Conservation (phyloP, 2,797 vertebrate genomes). For the Hippocampus kuda region DNA sequence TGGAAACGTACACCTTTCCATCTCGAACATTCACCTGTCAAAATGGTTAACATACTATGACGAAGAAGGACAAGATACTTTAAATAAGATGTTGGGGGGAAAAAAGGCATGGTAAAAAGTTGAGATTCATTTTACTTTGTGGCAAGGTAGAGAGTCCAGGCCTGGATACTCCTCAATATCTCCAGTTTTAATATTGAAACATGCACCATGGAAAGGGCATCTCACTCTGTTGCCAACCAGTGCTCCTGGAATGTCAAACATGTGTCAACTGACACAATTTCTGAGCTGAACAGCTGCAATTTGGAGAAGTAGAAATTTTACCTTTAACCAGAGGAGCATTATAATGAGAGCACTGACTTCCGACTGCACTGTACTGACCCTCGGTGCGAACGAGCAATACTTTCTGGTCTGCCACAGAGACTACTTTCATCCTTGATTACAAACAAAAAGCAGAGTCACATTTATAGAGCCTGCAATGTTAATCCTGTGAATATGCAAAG, state of each 20-base stretch:
- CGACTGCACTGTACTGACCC: slow-evolving; percentile 70
- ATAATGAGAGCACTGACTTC: slow-evolving; percentile 75
- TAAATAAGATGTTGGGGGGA: not conserved
- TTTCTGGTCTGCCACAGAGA: slow-evolving; percentile 61
- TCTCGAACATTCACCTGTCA: slow-evolving; percentile 71
- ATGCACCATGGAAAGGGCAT: slow-evolving; percentile 82
- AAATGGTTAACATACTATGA: not conserved
- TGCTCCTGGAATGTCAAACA: slow-evolving; percentile 55
- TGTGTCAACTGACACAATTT: not conserved
- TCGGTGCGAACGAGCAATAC: slow-evolving; percentile 71
- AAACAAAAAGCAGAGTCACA: not conserved
- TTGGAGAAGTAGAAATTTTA: slow-evolving; percentile 26
- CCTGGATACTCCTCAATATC: slow-evolving; percentile 86
- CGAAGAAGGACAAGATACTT: not conserved
- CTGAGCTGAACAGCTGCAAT: not conserved
- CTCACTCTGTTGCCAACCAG: slow-evolving; percentile 70
- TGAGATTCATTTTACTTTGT: slow-evolving; percentile 63
- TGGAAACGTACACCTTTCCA: slow-evolving; percentile 70
- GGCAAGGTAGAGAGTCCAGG: slow-evolving; percentile 70
- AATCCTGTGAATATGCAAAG: not conserved
- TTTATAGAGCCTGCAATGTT: not conserved
- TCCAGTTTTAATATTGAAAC: slow-evolving; percentile 77
- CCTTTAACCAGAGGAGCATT: slow-evolving; percentile 77
- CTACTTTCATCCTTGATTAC: slow-evolving; percentile 71
- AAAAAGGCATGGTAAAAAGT: not conserved